phyloP scores from a whole-genome alignment of 2,113 vertebrate genomes.

The Tonatia bakeri region DNA sequence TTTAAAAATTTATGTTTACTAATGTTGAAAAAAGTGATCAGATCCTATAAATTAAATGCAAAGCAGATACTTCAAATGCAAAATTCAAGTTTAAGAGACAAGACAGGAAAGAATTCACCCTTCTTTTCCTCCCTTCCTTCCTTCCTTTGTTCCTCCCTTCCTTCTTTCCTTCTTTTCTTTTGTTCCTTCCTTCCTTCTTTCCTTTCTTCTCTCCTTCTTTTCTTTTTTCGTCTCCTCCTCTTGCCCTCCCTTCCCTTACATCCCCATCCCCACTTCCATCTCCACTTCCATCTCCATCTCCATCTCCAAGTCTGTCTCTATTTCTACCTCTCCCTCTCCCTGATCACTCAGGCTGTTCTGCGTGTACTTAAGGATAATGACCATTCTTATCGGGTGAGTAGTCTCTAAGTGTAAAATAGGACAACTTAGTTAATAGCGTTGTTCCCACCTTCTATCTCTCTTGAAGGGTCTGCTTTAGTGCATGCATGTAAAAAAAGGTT shows the following conservation, averaged over 20 bases:
- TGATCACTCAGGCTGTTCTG: background rate
- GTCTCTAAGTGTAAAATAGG: background rate
- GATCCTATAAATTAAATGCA: background rate
- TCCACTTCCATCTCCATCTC: too few species aligned
- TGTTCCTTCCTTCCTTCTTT: too few species aligned
- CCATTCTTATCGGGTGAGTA: background rate
- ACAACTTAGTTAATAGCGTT: background rate
- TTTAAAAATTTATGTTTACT: background rate
- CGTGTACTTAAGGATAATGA: background rate
- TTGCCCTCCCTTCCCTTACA: background rate
- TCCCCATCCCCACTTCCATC: too few species aligned
- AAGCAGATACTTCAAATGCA: background rate
- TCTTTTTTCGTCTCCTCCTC: background rate
- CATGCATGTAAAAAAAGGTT: background rate
- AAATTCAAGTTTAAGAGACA: background rate
- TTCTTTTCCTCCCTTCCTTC: background rate
- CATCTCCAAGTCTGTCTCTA: too few species aligned
- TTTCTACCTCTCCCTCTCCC: background rate
- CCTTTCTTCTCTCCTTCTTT: too few species aligned
- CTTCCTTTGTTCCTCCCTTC: accelerated
- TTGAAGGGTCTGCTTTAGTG: background rate
- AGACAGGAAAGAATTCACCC: background rate
- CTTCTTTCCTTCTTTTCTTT: accelerated
- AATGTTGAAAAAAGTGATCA: background rate
- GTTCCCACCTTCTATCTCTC: background rate